phyloP scores from a whole-genome alignment of 2,888 invertebrate genomes.

The Diloba caeruleocephala region DNA sequence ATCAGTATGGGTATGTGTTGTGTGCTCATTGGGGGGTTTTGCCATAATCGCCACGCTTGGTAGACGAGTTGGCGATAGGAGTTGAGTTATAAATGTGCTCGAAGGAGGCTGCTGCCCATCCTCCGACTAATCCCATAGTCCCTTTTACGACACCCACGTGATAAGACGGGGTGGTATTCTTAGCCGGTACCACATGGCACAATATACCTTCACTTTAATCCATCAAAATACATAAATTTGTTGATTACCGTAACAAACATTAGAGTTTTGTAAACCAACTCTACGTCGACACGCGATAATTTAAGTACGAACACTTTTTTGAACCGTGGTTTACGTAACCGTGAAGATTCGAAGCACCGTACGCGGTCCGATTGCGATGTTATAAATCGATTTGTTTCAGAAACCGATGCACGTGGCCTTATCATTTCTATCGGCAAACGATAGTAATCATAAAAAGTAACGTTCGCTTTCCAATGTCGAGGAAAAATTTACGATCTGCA shows the following conservation, averaged over 20 bases:
- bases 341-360: slow-evolving; percentile 37
- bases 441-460: slow-evolving; percentile 43
- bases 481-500: slow-evolving; percentile 22
- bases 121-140: too few relatives aligned
- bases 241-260: slow-evolving; percentile 13
- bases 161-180: too few relatives aligned
- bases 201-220: too few relatives aligned
- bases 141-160: too few relatives aligned
- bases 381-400: slow-evolving; percentile 55
- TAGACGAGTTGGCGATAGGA: too few relatives aligned
- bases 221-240: not conserved
- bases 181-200: too few relatives aligned
- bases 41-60: too few relatives aligned
- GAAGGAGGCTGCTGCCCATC: too few relatives aligned
- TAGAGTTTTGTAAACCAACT: slow-evolving; percentile 20
- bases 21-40: too few relatives aligned
- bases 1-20: too few relatives aligned
- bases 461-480: slow-evolving; percentile 53
- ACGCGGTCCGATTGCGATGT: slow-evolving; percentile 33
- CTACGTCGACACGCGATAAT: slow-evolving; percentile 12
- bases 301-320: slow-evolving; percentile 17
- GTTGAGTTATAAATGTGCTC: too few relatives aligned
- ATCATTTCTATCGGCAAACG: slow-evolving; percentile 39
- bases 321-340: slow-evolving; percentile 33
- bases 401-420: slow-evolving; percentile 53